Percentiles rank a stretch among this genome's conserved stretches.
These are phyloP conservation scores for Octodon degus DNA, from an alignment of 2,113 vertebrate genomes.

Conservation along the genomic window DNA sequence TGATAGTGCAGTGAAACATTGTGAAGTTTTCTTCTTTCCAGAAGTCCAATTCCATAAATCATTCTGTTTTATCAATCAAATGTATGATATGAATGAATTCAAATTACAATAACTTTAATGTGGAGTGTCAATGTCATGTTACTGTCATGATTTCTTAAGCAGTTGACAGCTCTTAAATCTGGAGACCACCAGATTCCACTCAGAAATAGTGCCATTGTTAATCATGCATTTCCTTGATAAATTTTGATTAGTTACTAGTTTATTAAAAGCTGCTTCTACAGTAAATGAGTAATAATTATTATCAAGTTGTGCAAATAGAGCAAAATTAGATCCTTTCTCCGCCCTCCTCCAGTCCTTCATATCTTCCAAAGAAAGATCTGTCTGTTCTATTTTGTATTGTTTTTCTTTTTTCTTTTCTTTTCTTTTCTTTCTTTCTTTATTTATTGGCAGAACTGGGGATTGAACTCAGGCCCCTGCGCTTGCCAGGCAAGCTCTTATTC, in stretches of 20 bases:
- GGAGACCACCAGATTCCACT: background rate
- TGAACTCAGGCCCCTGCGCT: too few relatives aligned
- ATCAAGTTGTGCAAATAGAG: background rate
- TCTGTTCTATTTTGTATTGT: background rate
- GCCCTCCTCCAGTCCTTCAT: background rate
- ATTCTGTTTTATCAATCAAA: conserved; percentile 25
- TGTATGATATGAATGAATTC: background rate
- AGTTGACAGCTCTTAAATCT: background rate
- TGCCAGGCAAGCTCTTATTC: too few relatives aligned
- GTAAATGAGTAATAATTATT: conserved; percentile 37
- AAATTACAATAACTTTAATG: conserved; percentile 48
- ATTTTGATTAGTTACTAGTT: conserved; percentile 54
- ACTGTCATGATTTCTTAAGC: conserved; percentile 34
- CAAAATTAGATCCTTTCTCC: background rate
- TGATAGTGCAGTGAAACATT: conserved; percentile 27
- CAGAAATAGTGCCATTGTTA: background rate
- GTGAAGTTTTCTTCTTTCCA: conserved; percentile 32
- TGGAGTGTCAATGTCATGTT: conserved; percentile 41
- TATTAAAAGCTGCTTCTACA: background rate
- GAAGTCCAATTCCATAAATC: conserved; percentile 41
- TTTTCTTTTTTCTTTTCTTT: too few relatives aligned
- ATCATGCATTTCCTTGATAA: conserved; percentile 15
- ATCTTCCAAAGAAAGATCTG: conserved; percentile 17
- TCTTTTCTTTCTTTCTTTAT: too few relatives aligned
- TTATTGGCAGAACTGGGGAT: too few relatives aligned